Evolutionary conservation across 1,140 invertebrate species (phyloP), one percentile per base, ranked within the genome.

Genomic region (Wiebesia pumilae): DNA sequence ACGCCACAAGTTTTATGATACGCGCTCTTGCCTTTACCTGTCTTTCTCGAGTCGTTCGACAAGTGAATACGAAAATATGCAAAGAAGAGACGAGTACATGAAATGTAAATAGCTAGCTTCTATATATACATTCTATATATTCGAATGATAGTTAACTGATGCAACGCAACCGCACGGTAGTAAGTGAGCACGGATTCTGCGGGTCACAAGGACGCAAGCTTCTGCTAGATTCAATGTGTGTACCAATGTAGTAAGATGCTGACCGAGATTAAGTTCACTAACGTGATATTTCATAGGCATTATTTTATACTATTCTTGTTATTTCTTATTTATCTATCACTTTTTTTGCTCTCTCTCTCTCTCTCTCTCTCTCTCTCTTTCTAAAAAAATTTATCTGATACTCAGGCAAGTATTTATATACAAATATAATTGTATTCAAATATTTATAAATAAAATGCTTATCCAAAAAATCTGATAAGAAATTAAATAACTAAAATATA

Each of bases 31-130:
- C 21, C 65, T 65, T 75, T 85, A 51, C 38, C 19, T 12, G 0
- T 54, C 19, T 54, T 54, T 54, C 16, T 54, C 51, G 19, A 19
- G 35, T 71, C 2, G 38, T 27, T 9, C 33, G 35, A 35, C 35
- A 73, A 73, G 69, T 73, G 35, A 1, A 38, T 69, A 30, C n/a
- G 62, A 81, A 81, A 81, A 81, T 69, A 81, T 69, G 80, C 69
- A 81, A 86, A 87, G 83, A 62, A 58, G 43, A 87, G 43, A 30
- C 12, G 51, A 54, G 51, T 54, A 14, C 19, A 54, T 54, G 16
- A 54, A 21, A 54, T 19, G 51, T 54, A 19, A 54, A 54, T 54
- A 54, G 16, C 51, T 54, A 54, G 51, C 2, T 54, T 16, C 10
- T 54, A 54, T 54, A 19, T 16, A 54, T 54, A 54, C 19, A 54